Evolutionary conservation across 2,797 vertebrate species (phyloP).

Genomic region (Silurus lanzhouensis): DNA sequence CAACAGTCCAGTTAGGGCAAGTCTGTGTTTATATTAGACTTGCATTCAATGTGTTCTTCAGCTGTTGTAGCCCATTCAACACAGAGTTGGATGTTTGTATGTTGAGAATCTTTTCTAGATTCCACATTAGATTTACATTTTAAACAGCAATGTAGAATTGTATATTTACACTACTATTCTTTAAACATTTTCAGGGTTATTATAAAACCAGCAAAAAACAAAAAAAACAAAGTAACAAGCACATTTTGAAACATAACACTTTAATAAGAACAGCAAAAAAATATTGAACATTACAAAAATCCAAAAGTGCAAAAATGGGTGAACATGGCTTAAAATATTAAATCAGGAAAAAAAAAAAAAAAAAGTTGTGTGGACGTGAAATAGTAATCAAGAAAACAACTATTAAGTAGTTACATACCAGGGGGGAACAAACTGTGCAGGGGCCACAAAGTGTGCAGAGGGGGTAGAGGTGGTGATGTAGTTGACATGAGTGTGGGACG

Average conservation of each 20-base stretch:
- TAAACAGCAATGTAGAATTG: background rate
- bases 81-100: no score
- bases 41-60: no score
- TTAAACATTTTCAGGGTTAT: background rate
- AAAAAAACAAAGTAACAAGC: background rate
- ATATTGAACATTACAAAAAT: conserved; percentile 31
- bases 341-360: background rate
- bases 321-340: conserved; percentile 13
- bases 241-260: conserved; percentile 33
- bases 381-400: background rate
- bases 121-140: background rate
- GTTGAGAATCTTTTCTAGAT: background rate
- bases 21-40: no score
- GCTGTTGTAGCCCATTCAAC: no score
- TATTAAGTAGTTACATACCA: conserved; percentile 2
- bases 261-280: conserved; percentile 37
- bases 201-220: background rate
- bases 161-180: no score
- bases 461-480: conserved; percentile 75
- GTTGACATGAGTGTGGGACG: conserved; percentile 71
- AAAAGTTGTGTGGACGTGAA: background rate
- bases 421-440: conserved; percentile 54
- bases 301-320: conserved; percentile 8
- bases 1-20: no score
- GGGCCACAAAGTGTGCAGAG: conserved; percentile 70